Percentiles rank a stretch among this genome's conserved stretches.
Conservation (phyloP, 2,797 vertebrate genomes). For the Pantherophis alleghaniensis region DNA sequence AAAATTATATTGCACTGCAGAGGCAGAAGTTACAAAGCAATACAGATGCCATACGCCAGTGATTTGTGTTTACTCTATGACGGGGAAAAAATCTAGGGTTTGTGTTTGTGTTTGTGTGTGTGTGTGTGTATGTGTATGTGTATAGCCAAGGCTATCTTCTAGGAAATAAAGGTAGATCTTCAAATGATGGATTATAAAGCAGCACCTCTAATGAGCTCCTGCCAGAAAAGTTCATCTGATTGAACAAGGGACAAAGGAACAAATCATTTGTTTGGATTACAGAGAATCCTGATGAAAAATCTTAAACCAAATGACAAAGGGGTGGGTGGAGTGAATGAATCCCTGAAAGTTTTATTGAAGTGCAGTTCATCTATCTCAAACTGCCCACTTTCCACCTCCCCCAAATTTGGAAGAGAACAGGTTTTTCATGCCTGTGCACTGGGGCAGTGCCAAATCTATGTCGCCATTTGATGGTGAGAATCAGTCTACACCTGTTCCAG, state of each 20-base stretch:
- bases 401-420: conserved; percentile 74
- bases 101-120: too few species aligned
- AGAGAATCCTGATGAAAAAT: conserved; percentile 44
- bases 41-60: neutral
- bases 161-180: neutral
- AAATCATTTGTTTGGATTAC: conserved; percentile 58
- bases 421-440: conserved; percentile 84
- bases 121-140: neutral
- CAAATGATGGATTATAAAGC: neutral
- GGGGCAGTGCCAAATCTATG: conserved; percentile 87
- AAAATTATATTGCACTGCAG: fast-evolving
- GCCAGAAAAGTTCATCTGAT: conserved; percentile 28
- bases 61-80: conserved; percentile 12
- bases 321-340: conserved; percentile 56
- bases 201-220: conserved; percentile 14
- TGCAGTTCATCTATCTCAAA: conserved; percentile 77
- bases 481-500: conserved; percentile 91
- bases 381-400: conserved; percentile 14
- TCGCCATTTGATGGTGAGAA: conserved; percentile 85
- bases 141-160: neutral
- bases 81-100: neutral
- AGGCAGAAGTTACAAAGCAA: neutral
- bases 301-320: conserved; percentile 19
- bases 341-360: conserved; percentile 69
- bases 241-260: conserved; percentile 34